Base-by-base conservation (phyloP, 2,113 vertebrate genomes). In the Platycercus adscitus region DNA sequence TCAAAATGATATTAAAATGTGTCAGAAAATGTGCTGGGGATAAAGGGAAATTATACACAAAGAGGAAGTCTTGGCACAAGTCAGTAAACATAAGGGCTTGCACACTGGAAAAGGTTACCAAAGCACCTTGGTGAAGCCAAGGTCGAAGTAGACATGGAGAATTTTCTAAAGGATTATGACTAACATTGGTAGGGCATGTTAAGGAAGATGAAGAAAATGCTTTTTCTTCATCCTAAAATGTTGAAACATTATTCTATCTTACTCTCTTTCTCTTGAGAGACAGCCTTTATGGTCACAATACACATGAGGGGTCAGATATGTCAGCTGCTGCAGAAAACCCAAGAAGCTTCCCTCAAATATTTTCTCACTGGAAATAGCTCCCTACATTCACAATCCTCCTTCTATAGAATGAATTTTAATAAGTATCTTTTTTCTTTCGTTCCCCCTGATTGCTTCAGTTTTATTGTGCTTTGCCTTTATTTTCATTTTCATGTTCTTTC, bases 381-480 rank as follows among this genome's bases (percentile, higher is more conserved):
- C 18, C 50, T 65, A 33, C 49, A 68, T 53, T 77, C 78, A 76
- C 46, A 91, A 23, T 70, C 56, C 6, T 88, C 49, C 81, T 78
- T 71, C 53, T 61, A 92, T 16, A 90, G 68, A 84, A 84, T 28
- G 19, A 89, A 88, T 83, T 63, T 89, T 92, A 89, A 72, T 86
- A 84, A 29, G 20, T 71, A 37, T 75, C 15, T 79, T 75, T 90
- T 90, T 84, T 31, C 50, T 88, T 81, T 93, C 85, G 24, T 86
- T 94, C 79, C 63, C 41, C 8, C 52, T 52, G 21, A 72, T 78
- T 89, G 28, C 69, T 81, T 87, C 76, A 69, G 55, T 81, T 93
- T 94, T 96, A 89, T 89, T 94, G 66, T 86, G n/a, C 44, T 94
- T 93, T 93, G 72, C 61, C 82, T 93, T 93, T 97, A 70, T 95